Percentiles rank a stretch among this genome's conserved stretches.
phyloP scores from a whole-genome alignment of 2,888 invertebrate species.

The Drosophila multiciliata region DNA sequence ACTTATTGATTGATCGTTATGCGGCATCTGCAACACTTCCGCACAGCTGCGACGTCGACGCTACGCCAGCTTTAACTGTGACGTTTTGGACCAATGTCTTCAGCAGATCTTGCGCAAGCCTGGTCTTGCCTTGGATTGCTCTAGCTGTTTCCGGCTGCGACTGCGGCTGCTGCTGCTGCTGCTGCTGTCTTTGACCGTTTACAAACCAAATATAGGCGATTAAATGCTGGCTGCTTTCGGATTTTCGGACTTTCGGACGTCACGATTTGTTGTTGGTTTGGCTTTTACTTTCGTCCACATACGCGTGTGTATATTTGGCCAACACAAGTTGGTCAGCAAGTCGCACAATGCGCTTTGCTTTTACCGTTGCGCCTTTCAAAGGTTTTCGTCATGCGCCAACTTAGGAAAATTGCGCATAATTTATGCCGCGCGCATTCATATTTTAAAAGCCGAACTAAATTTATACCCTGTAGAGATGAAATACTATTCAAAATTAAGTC shows the following conservation, averaged over 20 bases:
- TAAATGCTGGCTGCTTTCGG: conserved; percentile 14
- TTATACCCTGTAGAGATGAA: neutral
- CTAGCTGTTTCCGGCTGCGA: conserved; percentile 48
- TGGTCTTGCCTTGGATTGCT: conserved; percentile 7
- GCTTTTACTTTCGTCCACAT: conserved; percentile 71
- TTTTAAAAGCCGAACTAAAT: neutral
- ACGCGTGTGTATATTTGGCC: conserved; percentile 24
- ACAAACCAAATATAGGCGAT: conserved; percentile 18
- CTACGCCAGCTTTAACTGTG: neutral
- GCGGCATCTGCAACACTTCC: conserved; percentile 49
- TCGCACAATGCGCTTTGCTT: conserved; percentile 43
- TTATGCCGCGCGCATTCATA: neutral
- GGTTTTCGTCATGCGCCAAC: conserved; percentile 42
- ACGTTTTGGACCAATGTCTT: conserved; percentile 50
- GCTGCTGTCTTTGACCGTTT: conserved; percentile 66
- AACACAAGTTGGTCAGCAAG: conserved; percentile 19
- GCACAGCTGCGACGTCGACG: conserved; percentile 12
- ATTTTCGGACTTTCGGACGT: conserved; percentile 22
- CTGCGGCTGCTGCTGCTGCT: conserved; percentile 38
- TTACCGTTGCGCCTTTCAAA: conserved; percentile 38
- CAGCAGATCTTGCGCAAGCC: conserved; percentile 40
- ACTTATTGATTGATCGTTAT: conserved; percentile 61
- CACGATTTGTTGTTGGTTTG: conserved; percentile 62
- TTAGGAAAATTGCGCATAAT: conserved; percentile 18
- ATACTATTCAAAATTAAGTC: neutral